Evolutionary conservation across 2,797 vertebrate species (phyloP).

Genomic region (Sebastes cheni): DNA sequence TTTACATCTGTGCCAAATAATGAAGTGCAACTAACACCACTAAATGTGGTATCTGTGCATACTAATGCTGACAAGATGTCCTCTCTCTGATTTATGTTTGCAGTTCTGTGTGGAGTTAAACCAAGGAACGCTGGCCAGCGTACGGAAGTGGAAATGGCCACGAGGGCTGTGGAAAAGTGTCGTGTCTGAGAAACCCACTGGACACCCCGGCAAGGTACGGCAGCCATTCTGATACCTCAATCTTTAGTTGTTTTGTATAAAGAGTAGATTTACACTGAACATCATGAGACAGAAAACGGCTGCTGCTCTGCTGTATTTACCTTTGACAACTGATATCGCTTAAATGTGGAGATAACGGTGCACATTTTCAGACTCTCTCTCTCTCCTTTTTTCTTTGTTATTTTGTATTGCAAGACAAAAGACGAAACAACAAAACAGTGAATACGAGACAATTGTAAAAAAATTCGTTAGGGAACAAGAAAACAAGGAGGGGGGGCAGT

Average conservation of each 20-base stretch:
- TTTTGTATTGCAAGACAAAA: too few species aligned
- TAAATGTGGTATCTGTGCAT: not conserved
- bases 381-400: too few species aligned
- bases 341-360: not conserved
- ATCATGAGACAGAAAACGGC: not conserved
- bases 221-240: not conserved
- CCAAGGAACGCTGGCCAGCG: slow-evolving; percentile 87
- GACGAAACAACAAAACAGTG: too few species aligned
- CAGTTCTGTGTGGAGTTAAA: slow-evolving; percentile 95
- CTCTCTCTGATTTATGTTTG: slow-evolving; percentile 44
- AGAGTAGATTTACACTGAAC: not conserved
- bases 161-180: slow-evolving; percentile 89
- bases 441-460: too few species aligned
- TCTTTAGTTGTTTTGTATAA: not conserved
- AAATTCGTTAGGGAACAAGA: too few species aligned
- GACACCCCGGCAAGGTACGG: slow-evolving; percentile 83
- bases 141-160: slow-evolving; percentile 90
- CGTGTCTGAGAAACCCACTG: slow-evolving; percentile 86
- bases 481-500: too few species aligned
- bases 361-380: too few species aligned
- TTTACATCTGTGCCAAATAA: not conserved
- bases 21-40: not conserved
- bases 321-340: not conserved
- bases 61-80: not conserved
- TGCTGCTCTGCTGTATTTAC: not conserved